Percentiles rank a stretch among this genome's conserved stretches.
Evolutionary conservation across 1,140 invertebrate species (phyloP).

Genomic region (Panagrolaimus sp.): DNA sequence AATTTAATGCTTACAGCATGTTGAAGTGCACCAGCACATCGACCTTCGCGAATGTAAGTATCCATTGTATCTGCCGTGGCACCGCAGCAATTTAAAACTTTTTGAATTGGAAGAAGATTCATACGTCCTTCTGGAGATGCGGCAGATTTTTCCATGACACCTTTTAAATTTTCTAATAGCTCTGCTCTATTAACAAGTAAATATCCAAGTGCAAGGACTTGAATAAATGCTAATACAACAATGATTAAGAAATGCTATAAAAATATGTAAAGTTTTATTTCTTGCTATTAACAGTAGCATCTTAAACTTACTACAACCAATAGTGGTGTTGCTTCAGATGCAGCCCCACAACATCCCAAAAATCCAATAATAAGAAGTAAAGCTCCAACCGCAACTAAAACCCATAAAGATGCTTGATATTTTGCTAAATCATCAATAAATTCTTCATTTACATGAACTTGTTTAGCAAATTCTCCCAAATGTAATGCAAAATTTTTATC

Average conservation of each 20-base stretch:
- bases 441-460: slow-evolving; percentile 22
- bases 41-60: slow-evolving; percentile 33
- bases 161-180: slow-evolving; percentile 32
- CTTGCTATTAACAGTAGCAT: neutral
- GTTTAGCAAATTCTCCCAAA: slow-evolving; percentile 41
- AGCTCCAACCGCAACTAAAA: slow-evolving; percentile 51
- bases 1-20: neutral
- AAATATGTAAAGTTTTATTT: slow-evolving; percentile 28
- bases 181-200: slow-evolving; percentile 40
- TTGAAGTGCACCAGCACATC: slow-evolving; percentile 27
- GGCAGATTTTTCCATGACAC: slow-evolving; percentile 32
- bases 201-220: slow-evolving; percentile 44
- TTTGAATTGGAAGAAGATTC: slow-evolving; percentile 50
- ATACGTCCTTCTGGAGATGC: slow-evolving; percentile 35
- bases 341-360: slow-evolving; percentile 56
- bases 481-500: slow-evolving; percentile 50
- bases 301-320: slow-evolving; percentile 44
- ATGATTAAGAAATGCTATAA: slow-evolving; percentile 56
- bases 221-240: slow-evolving; percentile 45
- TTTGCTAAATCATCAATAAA: slow-evolving; percentile 46
- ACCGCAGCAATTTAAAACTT: slow-evolving; percentile 51
- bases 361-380: slow-evolving; percentile 54
- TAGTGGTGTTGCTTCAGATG: slow-evolving; percentile 45
- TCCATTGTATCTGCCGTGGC: slow-evolving; percentile 42
- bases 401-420: slow-evolving; percentile 56